These are phyloP conservation scores for Sebastes umbrosus DNA, from an alignment of 2,797 vertebrate species.

Conservation along the genomic window DNA sequence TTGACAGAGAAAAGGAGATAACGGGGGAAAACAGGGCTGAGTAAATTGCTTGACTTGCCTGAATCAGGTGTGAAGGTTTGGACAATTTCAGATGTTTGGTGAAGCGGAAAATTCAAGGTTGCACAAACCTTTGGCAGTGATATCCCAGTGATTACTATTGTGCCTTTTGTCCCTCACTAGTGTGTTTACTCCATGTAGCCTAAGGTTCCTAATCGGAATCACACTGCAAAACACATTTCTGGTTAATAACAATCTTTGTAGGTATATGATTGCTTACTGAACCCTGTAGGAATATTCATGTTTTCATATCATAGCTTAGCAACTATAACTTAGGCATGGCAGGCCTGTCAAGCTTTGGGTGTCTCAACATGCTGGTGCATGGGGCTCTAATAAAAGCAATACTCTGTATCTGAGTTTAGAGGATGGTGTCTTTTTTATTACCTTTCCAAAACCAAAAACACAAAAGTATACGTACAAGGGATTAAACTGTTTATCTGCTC, in stretches of 20 bases:
- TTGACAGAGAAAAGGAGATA: slow-evolving; percentile 30
- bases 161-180: neutral
- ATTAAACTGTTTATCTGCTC: neutral
- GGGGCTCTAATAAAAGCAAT: neutral
- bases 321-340: neutral
- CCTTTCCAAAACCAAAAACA: neutral
- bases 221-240: neutral
- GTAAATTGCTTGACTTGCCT: slow-evolving; percentile 34
- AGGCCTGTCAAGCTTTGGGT: neutral
- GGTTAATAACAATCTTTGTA: neutral
- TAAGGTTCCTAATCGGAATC: neutral
- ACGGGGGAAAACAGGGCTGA: neutral
- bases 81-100: slow-evolving; percentile 54
- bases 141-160: slow-evolving; percentile 11
- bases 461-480: too few species aligned
- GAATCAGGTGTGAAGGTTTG: slow-evolving; percentile 38
- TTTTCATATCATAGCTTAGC: neutral
- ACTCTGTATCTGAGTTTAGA: neutral
- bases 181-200: slow-evolving; percentile 4
- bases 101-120: slow-evolving; percentile 52
- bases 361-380: neutral
- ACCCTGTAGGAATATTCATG: neutral
- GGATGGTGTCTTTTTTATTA: neutral
- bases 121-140: slow-evolving; percentile 25
- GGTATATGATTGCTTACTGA: neutral